A percentile compares a stretch with the other conserved stretches of the same genome.
Conservation (phyloP, 2,113 vertebrate genomes). For the Cyprinodon tularosa region DNA sequence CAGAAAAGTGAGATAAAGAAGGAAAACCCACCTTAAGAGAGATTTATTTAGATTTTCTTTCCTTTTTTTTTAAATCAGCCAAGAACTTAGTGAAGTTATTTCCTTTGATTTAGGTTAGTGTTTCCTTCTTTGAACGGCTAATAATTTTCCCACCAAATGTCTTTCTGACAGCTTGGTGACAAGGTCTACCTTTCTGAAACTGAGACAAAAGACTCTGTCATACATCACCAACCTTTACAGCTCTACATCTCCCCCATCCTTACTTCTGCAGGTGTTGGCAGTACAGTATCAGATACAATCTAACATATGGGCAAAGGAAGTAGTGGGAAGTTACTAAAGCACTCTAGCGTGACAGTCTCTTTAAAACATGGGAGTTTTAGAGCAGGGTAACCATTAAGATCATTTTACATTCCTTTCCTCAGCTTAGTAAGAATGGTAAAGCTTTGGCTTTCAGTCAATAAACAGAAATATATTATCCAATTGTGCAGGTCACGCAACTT, state of each 20-base stretch:
- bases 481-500: not conserved
- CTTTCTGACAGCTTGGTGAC: constrained; percentile 29
- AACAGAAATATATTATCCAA: not conserved
- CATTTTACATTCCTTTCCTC: not conserved
- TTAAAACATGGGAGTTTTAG: constrained; percentile 11
- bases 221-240: constrained; percentile 39
- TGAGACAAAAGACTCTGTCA: constrained; percentile 43
- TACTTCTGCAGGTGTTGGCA: constrained; percentile 56
- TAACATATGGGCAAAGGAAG: constrained; percentile 50
- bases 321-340: constrained; percentile 43
- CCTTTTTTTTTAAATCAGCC: not conserved
- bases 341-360: constrained; percentile 31
- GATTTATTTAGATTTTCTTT: not conserved
- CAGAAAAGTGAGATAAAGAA: not conserved
- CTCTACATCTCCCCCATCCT: constrained; percentile 46
- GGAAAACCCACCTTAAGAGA: not conserved
- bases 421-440: not conserved
- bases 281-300: constrained; percentile 50
- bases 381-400: not conserved
- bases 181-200: constrained; percentile 11
- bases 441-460: not conserved
- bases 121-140: constrained; percentile 5
- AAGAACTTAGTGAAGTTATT: not conserved
- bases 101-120: constrained; percentile 4
- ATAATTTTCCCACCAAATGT: constrained; percentile 10